These are phyloP conservation scores for Odobenus rosmarus DNA, from an alignment of 2,113 vertebrate genomes.

Conservation along the genomic window DNA sequence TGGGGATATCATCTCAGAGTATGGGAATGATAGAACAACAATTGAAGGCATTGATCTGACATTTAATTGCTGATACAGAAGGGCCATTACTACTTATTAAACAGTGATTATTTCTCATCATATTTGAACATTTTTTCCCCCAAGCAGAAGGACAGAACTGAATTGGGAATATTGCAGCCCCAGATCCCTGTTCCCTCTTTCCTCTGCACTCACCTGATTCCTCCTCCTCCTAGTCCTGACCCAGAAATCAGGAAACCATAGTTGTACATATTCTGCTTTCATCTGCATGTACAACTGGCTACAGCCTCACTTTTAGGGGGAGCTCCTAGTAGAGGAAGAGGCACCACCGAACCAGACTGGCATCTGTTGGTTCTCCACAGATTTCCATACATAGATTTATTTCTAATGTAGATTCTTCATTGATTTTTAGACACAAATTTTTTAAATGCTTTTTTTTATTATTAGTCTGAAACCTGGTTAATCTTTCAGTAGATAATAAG, in stretches of 20 bases:
- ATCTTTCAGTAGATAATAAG: neutral
- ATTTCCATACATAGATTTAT: neutral
- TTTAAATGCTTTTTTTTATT: neutral
- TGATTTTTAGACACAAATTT: neutral
- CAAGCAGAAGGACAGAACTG: neutral
- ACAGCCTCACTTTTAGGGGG: rapidly evolving
- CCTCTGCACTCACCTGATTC: neutral
- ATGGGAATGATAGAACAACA: neutral
- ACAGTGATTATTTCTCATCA: neutral
- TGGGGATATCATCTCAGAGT: neutral
- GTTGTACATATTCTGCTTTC: neutral
- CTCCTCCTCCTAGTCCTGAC: neutral
- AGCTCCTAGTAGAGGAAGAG: neutral
- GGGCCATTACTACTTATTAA: neutral
- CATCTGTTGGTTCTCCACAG: neutral
- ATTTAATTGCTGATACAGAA: neutral
- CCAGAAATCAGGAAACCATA: neutral
- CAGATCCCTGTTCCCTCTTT: neutral
- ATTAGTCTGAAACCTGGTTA: neutral
- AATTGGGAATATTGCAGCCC: neutral
- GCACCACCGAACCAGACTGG: neutral
- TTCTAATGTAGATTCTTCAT: neutral
- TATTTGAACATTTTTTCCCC: neutral
- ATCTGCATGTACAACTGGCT: rapidly evolving
- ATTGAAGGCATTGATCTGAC: neutral